phyloP scores from a whole-genome alignment of 2,113 vertebrate genomes.

The Phalacrocorax aristotelis region DNA sequence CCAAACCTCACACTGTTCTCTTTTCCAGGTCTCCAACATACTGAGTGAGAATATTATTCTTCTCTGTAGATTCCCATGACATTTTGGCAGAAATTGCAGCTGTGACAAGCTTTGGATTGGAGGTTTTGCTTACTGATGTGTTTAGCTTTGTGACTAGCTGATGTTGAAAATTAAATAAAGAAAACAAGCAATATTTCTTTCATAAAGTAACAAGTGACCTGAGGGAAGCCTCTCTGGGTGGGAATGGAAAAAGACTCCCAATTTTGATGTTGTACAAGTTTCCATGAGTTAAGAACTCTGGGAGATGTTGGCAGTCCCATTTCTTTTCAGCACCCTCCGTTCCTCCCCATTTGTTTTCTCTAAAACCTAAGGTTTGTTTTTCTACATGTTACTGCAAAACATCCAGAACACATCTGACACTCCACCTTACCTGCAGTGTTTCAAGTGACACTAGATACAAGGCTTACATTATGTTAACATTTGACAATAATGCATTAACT shows the following conservation, averaged over 20 bases:
- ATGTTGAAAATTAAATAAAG: constrained; percentile 34
- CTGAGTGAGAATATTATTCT: background rate
- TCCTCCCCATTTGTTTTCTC: background rate
- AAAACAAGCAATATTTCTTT: constrained; percentile 18
- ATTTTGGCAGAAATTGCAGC: background rate
- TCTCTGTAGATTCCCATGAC: constrained; percentile 20
- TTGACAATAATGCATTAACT: background rate
- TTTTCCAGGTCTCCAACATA: background rate
- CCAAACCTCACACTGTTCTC: background rate
- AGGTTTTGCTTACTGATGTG: background rate
- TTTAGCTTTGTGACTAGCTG: constrained; percentile 25
- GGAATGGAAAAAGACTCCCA: background rate
- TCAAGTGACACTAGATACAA: background rate
- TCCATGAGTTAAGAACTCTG: background rate
- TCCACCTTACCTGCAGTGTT: background rate
- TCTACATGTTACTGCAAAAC: background rate
- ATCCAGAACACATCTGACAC: background rate
- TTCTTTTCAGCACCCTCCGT: background rate
- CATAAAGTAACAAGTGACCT: constrained; percentile 28
- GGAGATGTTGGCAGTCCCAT: background rate
- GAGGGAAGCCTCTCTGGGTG: background rate
- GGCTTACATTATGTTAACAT: background rate
- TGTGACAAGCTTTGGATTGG: background rate
- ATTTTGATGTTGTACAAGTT: background rate
- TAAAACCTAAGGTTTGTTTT: background rate